phyloP scores from a whole-genome alignment of 2,113 vertebrate species.

The Prunella himalayana region DNA sequence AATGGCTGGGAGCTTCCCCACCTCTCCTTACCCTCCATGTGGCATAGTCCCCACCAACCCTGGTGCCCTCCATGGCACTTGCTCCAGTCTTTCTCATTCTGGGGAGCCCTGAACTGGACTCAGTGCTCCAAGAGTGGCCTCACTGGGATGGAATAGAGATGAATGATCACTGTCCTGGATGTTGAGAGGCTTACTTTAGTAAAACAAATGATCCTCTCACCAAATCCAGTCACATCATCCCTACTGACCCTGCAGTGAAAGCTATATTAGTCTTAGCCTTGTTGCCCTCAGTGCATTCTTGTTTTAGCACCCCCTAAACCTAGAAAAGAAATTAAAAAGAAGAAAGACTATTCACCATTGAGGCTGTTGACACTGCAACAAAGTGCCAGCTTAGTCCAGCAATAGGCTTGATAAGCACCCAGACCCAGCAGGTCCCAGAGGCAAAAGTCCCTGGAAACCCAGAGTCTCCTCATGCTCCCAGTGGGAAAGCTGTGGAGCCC shows the following conservation, averaged over 20 bases:
- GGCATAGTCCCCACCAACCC: rapidly evolving
- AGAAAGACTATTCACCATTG: neutral
- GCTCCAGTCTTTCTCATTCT: neutral
- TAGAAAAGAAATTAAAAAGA: neutral
- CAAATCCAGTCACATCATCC: neutral
- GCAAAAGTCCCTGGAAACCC: neutral
- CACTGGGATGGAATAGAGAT: neutral
- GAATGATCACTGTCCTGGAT: neutral
- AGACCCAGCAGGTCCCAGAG: neutral
- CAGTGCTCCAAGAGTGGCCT: neutral
- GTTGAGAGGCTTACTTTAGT: neutral
- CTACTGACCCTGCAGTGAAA: neutral
- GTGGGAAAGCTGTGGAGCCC: neutral
- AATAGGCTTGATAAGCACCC: neutral
- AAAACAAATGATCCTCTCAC: neutral
- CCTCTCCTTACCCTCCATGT: neutral
- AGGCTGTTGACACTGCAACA: neutral
- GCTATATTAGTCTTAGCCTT: neutral
- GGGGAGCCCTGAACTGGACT: neutral
- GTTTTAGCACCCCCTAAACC: neutral
- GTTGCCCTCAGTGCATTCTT: neutral
- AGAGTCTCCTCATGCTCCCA: rapidly evolving
- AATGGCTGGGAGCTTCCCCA: neutral
- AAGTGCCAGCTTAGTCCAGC: neutral
- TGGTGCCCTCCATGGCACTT: neutral